These are phyloP conservation scores for Aleiodes alternator DNA, from an alignment of 2,888 invertebrate species.

Conservation along the genomic window DNA sequence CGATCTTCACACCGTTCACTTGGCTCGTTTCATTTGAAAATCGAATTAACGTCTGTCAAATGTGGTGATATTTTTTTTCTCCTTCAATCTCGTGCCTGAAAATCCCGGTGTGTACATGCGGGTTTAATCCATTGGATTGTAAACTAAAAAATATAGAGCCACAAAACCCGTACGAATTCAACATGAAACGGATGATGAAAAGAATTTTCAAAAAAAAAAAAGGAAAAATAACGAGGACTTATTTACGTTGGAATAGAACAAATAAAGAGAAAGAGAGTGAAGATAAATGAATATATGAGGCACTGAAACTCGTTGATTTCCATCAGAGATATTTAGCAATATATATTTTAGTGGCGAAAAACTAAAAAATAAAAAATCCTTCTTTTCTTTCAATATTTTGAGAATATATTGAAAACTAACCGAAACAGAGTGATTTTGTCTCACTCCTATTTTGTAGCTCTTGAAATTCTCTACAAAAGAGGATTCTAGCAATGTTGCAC, in stretches of 20 bases:
- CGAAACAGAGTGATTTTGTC: no score
- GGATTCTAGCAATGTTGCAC: no score
- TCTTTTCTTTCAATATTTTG: no score
- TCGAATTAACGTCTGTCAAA: constrained; percentile 47
- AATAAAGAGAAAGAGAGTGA: constrained; percentile 15
- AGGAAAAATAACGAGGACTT: constrained; percentile 1
- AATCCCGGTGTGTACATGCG: constrained; percentile 22
- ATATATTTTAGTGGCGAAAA: no score
- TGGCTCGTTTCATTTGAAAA: constrained; percentile 40
- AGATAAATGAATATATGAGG: no score
- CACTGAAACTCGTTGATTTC: no score
- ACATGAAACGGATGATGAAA: neutral
- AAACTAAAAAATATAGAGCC: constrained; percentile 15
- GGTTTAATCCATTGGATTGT: constrained; percentile 17
- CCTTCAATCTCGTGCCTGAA: constrained; percentile 8
- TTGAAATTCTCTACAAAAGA: no score
- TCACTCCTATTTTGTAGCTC: no score
- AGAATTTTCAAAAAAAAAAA: neutral
- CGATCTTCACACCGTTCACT: constrained; percentile 32
- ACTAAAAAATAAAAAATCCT: no score
- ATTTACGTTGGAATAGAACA: constrained; percentile 10
- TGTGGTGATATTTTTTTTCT: constrained; percentile 31
- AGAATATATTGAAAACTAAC: no score
- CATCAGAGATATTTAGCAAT: no score
- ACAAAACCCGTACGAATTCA: constrained; percentile 9